A percentile compares a stretch with the other conserved stretches of the same genome.
phyloP scores from a whole-genome alignment of 2,888 invertebrate species.

The Melikaiella ostensackeni region DNA sequence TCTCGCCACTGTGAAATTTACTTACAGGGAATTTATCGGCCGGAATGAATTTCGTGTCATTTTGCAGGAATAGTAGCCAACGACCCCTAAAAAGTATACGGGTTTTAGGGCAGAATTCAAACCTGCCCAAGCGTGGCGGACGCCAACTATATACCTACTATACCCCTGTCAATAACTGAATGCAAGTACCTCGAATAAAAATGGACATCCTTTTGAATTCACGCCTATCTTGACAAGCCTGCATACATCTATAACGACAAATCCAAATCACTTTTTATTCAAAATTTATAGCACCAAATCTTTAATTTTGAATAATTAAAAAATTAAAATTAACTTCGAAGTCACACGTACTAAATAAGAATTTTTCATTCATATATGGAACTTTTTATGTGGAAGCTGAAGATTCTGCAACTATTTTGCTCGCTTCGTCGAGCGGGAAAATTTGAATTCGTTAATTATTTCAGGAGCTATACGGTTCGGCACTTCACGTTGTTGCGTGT shows the following conservation, averaged over 20 bases:
- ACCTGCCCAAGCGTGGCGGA: slow-evolving; percentile 55
- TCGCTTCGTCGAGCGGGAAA: slow-evolving; percentile 51
- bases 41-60: slow-evolving; percentile 57
- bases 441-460: slow-evolving; percentile 74
- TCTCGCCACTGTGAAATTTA: slow-evolving; percentile 27
- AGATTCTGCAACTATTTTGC: slow-evolving; percentile 28
- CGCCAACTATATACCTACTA: slow-evolving; percentile 21
- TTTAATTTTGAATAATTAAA: background rate
- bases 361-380: background rate
- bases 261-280: background rate
- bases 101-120: slow-evolving; percentile 52
- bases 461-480: slow-evolving; percentile 63
- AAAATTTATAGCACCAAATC: background rate
- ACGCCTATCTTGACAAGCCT: slow-evolving; percentile 7
- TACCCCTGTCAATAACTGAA: slow-evolving; percentile 30
- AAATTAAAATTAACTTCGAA: background rate
- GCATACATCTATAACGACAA: background rate
- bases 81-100: slow-evolving; percentile 44
- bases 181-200: slow-evolving; percentile 11
- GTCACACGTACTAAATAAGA: background rate
- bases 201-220: slow-evolving; percentile 12
- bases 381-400: background rate
- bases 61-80: slow-evolving; percentile 48
- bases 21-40: slow-evolving; percentile 49
- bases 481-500: slow-evolving; percentile 58